phyloP scores from a whole-genome alignment of 2,113 vertebrate species.

The Mirounga angustirostris region DNA sequence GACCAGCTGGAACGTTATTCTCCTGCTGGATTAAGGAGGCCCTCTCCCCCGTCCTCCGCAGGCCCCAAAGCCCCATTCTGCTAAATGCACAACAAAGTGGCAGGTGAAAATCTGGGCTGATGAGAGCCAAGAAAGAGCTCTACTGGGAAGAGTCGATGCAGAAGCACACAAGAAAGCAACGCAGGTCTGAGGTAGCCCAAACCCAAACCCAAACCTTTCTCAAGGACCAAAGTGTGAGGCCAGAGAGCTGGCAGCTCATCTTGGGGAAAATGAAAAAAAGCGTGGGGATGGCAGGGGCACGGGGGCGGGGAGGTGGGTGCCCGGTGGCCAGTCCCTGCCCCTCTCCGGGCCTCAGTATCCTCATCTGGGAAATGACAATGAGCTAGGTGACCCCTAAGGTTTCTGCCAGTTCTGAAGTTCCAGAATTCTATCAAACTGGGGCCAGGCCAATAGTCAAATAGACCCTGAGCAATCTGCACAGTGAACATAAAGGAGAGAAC shows the following conservation, averaged over 20 bases:
- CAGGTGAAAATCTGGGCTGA: slow-evolving; percentile 39
- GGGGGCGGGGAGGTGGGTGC: fast-evolving
- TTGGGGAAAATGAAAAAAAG: neutral
- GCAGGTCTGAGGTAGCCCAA: slow-evolving; percentile 59
- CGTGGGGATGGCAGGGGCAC: fast-evolving
- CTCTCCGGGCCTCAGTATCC: neutral
- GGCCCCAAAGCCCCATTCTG: neutral
- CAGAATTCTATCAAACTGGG: neutral
- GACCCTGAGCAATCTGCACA: neutral
- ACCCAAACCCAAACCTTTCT: slow-evolving; percentile 16
- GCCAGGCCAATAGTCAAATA: fast-evolving
- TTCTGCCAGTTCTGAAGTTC: neutral
- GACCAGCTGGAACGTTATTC: neutral
- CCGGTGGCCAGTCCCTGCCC: neutral
- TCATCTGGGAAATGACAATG: slow-evolving; percentile 42
- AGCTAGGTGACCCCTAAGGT: neutral
- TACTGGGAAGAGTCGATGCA: slow-evolving; percentile 28
- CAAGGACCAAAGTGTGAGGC: slow-evolving; percentile 61
- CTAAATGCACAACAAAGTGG: slow-evolving; percentile 39
- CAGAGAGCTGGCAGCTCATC: slow-evolving; percentile 9
- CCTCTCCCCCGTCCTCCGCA: neutral
- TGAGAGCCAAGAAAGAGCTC: slow-evolving; percentile 32
- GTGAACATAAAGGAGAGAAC: neutral
- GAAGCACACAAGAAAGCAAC: slow-evolving; percentile 57
- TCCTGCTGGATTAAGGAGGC: neutral